Percentiles rank a stretch among this genome's conserved stretches.
These are phyloP conservation scores for Anguilla marmorata DNA, from an alignment of 2,797 vertebrate genomes.

Conservation along the genomic window DNA sequence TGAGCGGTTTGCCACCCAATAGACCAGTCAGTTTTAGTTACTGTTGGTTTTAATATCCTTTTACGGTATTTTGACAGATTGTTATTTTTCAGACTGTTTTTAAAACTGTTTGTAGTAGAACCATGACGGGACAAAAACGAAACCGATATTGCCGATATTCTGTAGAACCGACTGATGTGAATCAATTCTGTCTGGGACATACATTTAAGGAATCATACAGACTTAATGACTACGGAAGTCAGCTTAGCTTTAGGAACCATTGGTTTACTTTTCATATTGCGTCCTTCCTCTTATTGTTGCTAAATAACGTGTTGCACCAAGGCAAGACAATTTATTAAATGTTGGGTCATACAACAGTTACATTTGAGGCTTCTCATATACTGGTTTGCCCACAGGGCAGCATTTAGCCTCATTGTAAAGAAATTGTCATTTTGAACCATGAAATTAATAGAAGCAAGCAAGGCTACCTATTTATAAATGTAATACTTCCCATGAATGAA, in stretches of 20 bases:
- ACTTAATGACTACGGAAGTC: background rate
- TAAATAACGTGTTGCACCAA: background rate
- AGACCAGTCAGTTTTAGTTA: background rate
- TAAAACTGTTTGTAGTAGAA: background rate
- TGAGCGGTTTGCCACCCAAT: background rate
- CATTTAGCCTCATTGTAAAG: background rate
- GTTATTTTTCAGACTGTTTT: background rate
- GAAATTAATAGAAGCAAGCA: background rate
- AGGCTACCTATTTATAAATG: background rate
- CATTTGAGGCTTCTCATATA: background rate
- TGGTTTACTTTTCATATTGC: background rate
- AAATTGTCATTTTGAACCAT: background rate
- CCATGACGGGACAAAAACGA: too few species aligned
- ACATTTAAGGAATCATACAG: background rate
- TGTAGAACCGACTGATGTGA: background rate
- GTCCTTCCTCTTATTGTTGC: background rate
- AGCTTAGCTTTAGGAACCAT: background rate
- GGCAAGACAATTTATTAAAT: too few species aligned
- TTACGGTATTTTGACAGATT: background rate
- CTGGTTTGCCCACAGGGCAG: background rate
- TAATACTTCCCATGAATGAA: too few species aligned
- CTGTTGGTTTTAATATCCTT: too few species aligned
- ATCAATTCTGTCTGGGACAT: background rate
- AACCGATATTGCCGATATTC: too few species aligned
- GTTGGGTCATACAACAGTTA: too few species aligned